Evolutionary conservation across 2,888 invertebrate species (phyloP).

Genomic region (Tipula confusa): DNA sequence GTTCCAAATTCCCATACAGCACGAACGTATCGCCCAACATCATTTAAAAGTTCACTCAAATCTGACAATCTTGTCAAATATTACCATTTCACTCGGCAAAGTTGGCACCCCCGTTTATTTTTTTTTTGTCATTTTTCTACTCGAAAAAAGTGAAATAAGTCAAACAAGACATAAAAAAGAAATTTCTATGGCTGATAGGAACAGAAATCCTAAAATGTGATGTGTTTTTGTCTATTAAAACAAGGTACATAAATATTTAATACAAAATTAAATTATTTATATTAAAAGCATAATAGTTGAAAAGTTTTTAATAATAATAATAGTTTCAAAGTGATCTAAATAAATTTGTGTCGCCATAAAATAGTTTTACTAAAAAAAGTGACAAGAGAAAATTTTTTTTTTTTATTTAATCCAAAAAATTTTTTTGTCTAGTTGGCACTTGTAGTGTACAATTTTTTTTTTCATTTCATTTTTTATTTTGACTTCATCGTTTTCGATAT

Average conservation of each 20-base stretch:
- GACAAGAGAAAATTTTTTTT: constrained; percentile 1
- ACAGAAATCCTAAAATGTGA: constrained; percentile 41
- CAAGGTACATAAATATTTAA: constrained; percentile 37
- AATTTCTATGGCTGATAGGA: constrained; percentile 38
- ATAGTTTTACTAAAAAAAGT: neutral
- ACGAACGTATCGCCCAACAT: neutral
- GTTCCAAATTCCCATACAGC: neutral
- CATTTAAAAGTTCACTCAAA: neutral
- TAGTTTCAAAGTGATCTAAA: neutral
- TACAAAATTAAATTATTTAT: no score
- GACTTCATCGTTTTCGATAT: neutral
- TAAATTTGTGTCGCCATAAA: neutral
- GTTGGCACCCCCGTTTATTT: neutral
- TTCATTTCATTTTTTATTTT: no score
- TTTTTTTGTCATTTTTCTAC: neutral
- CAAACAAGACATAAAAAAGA: constrained; percentile 33
- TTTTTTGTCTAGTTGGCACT: constrained; percentile 40
- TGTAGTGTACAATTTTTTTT: constrained; percentile 34
- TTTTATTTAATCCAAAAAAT: constrained; percentile 33
- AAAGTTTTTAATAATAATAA: neutral
- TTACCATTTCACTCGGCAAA: neutral
- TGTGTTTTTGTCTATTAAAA: constrained; percentile 40
- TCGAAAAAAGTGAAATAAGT: constrained; percentile 20
- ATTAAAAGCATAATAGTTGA: neutral
- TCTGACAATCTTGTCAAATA: neutral